Evolutionary conservation across 2,113 vertebrate genomes (phyloP), one percentile per base, ranked within the genome.

Genomic region (Cinclus cinclus): DNA sequence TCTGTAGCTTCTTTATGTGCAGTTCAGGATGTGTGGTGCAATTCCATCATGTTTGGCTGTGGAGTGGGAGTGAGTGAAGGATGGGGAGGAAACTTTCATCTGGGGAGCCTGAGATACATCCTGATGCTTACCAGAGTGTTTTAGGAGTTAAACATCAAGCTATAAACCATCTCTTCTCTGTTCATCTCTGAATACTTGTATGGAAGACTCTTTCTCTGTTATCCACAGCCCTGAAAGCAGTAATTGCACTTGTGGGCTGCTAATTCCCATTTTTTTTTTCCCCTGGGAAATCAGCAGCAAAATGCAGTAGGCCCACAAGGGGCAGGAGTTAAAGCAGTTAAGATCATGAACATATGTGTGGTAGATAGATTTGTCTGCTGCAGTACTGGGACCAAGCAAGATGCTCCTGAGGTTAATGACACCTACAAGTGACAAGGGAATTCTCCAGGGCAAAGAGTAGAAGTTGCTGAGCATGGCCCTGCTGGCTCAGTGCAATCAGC

Each of bases 321-420:
- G 24, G 33, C 20, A 62, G 55, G 59, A 74, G 53, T 69, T 73
- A 30, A 42, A 69, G 46, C 7, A 77, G 63, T 12, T 64, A 27
- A 41, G 28, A 33, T 56, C 22, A 58, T 0, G 1, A 18, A 46
- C 13, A 25, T 31, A 16, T 28, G 6, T 76, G 23, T 44, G 41
- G 31, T 46, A 68, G 70, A 27, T 4, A 53, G 25, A 79, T 62
- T 42, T 92, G 18, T 9, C 58, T 92, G 55, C 58, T 87, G 15
- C 30, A 46, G 10, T n/a, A 12, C 5, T 55, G 41, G 73, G n/a
- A 49, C 31, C 0, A 0, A 69, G 42, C 3, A 11, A 82, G 52
- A 85, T 84, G 24, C 5, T 56, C 27, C 27, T 69, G 81, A 53
- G 3, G 27, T 73, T 60, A 16, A 35, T 28, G 55, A 52, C 59